Evolutionary conservation across 2,797 vertebrate genomes (phyloP).

Genomic region (Natrix natrix): DNA sequence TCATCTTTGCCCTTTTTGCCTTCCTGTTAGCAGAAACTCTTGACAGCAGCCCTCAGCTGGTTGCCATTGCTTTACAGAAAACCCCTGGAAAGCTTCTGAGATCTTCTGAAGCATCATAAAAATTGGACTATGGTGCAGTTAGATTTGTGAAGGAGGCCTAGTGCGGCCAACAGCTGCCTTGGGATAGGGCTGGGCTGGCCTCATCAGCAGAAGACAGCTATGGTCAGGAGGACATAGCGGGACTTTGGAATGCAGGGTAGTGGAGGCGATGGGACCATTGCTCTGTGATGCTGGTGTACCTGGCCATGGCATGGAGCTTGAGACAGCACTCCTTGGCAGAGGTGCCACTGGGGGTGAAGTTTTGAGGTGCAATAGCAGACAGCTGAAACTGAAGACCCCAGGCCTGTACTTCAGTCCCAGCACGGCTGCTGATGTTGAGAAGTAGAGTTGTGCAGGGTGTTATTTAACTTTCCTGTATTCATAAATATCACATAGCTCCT

Average conservation of each 20-base stretch:
- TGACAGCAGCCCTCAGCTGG: neutral
- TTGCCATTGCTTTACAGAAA: neutral
- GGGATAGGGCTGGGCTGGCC: neutral
- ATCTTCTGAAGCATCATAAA: neutral
- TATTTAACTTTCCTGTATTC: conserved; percentile 37
- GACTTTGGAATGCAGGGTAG: neutral
- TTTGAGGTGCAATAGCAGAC: neutral
- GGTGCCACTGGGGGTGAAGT: neutral
- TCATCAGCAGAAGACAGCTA: neutral
- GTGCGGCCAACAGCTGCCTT: neutral
- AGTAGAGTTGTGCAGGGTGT: neutral
- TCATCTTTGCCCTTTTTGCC: neutral
- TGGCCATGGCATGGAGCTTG: neutral
- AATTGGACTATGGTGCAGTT: neutral
- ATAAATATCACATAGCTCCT: conserved; percentile 41
- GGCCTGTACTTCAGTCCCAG: neutral
- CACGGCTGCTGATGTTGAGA: neutral
- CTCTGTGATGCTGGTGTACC: neutral
- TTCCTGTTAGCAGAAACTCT: neutral
- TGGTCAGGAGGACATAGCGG: neutral
- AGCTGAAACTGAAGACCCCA: neutral
- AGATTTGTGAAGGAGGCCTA: neutral
- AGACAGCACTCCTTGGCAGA: neutral
- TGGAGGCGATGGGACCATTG: neutral
- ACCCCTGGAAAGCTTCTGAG: neutral